Conservation (phyloP, 2,888 invertebrate genomes). For the Silvanus unidentatus region DNA sequence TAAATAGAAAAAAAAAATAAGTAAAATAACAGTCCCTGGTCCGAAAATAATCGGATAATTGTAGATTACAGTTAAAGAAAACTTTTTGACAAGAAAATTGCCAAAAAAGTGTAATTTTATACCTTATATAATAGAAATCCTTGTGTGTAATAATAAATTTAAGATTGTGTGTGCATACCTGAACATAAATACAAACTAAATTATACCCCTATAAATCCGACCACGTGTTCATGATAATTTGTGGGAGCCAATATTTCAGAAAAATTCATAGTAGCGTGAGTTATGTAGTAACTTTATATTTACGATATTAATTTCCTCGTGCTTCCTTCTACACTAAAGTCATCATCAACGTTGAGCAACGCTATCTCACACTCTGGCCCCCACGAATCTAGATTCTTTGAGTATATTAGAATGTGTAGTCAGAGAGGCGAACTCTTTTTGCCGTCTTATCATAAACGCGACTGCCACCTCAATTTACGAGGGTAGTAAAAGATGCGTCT, state of each 20-base stretch:
- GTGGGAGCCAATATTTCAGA: constrained; percentile 45
- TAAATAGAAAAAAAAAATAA: no score
- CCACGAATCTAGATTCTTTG: no score
- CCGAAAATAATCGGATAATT: no score
- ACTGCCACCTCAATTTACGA: background rate
- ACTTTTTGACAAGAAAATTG: no score
- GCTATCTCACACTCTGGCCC: background rate
- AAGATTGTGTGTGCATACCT: constrained; percentile 11
- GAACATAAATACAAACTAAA: constrained; percentile 44
- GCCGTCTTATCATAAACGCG: background rate
- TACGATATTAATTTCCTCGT: constrained; percentile 46
- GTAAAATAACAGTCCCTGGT: no score
- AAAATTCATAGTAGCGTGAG: constrained; percentile 44
- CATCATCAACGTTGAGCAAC: constrained; percentile 20
- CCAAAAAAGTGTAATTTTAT: no score
- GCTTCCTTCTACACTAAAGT: constrained; percentile 32
- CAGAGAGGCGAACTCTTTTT: no score
- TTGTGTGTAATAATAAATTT: no score
- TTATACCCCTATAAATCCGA: constrained; percentile 42
- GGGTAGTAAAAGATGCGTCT: background rate
- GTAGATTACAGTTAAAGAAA: no score
- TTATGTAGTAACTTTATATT: constrained; percentile 47
- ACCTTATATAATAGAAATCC: no score
- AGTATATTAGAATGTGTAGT: no score
- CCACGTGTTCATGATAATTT: constrained; percentile 46